These are phyloP conservation scores for Hippocampus comes DNA, from an alignment of 2,113 vertebrate species.

Conservation along the genomic window DNA sequence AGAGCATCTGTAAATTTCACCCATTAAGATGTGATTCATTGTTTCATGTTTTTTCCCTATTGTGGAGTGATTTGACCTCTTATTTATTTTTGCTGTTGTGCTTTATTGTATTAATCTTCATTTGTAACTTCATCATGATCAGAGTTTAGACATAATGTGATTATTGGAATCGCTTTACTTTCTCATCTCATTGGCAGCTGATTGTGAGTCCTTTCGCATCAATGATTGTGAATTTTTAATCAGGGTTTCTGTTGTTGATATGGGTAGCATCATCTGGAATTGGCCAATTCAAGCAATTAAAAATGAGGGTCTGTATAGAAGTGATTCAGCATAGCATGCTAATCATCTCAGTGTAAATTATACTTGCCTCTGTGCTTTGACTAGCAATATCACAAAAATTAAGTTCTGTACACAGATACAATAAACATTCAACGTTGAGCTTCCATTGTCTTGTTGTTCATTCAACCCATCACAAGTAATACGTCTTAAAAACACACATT, in stretches of 20 bases:
- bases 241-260: background rate
- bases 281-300: background rate
- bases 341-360: background rate
- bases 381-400: background rate
- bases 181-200: conserved; percentile 50
- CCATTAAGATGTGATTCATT: background rate
- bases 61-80: background rate
- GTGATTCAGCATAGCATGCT: background rate
- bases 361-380: background rate
- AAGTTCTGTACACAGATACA: background rate
- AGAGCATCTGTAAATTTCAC: background rate
- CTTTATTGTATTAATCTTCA: background rate
- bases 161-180: background rate
- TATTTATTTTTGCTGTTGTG: background rate
- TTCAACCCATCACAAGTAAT: background rate
- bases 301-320: background rate
- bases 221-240: conserved; percentile 53
- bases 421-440: background rate
- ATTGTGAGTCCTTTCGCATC: conserved; percentile 23
- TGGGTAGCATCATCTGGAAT: background rate
- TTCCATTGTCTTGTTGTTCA: background rate
- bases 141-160: background rate
- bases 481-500: background rate
- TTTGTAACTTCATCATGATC: background rate
- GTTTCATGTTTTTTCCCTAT: background rate